phyloP scores from a whole-genome alignment of 2,113 vertebrate species.

The Hyperoodon ampullatus region DNA sequence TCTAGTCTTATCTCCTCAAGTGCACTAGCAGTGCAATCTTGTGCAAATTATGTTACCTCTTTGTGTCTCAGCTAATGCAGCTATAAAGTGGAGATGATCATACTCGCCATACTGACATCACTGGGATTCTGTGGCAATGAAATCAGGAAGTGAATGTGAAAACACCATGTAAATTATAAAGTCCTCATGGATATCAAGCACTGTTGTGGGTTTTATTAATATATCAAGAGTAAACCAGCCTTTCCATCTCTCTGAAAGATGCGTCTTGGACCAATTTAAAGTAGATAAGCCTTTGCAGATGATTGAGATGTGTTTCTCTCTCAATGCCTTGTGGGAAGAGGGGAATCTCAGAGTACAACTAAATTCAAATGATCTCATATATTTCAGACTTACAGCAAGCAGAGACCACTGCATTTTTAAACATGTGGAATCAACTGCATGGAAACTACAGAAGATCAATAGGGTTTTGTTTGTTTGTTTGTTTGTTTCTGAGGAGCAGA shows the following conservation, averaged over 20 bases:
- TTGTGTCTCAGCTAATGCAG: background rate
- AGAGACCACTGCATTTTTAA: background rate
- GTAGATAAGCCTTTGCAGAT: background rate
- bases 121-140: background rate
- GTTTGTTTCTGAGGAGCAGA: background rate
- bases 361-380: background rate
- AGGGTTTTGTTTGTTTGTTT: background rate
- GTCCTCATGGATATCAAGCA: background rate
- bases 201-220: background rate
- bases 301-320: background rate
- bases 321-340: background rate
- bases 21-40: no score
- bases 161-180: background rate
- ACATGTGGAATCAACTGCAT: background rate
- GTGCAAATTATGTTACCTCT: background rate
- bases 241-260: background rate
- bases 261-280: background rate
- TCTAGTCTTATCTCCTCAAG: background rate
- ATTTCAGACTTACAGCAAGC: background rate
- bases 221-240: background rate
- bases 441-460: background rate
- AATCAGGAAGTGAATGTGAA: background rate
- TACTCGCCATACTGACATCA: background rate
- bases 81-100: background rate
- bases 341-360: background rate